phyloP scores from a whole-genome alignment of 2,113 vertebrate species.

The Ciconia boyciana region DNA sequence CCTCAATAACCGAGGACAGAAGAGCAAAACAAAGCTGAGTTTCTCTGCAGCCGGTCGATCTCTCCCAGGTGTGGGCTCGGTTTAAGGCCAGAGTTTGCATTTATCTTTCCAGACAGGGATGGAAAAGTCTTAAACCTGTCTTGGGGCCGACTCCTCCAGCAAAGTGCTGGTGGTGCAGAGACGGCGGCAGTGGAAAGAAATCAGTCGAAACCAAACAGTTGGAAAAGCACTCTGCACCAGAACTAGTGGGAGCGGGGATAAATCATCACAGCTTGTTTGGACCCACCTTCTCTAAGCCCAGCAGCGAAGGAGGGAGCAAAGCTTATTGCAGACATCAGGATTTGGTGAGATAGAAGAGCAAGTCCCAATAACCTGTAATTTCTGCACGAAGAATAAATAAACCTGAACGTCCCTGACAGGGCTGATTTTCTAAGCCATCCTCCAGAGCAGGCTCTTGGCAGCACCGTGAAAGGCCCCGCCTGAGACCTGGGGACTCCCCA shows the following conservation, averaged over 20 bases:
- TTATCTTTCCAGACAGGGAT: not conserved
- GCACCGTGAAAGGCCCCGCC: not conserved
- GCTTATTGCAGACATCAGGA: not conserved
- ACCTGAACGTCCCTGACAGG: not conserved
- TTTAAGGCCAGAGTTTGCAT: not conserved
- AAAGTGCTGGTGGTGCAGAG: not conserved
- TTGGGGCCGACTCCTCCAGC: not conserved
- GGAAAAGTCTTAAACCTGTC: not conserved
- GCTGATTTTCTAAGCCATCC: not conserved
- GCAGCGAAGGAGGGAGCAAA: not conserved
- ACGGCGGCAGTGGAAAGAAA: not conserved
- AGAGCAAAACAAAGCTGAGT: not conserved
- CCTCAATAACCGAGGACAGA: not conserved
- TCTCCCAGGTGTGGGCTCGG: not conserved
- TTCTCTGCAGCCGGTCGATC: not conserved
- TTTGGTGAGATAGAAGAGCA: not conserved
- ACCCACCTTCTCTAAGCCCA: not conserved
- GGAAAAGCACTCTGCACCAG: not conserved
- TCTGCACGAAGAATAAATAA: not conserved
- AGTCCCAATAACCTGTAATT: not conserved
- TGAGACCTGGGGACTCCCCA: accelerated
- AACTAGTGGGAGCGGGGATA: not conserved
- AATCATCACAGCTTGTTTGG: not conserved
- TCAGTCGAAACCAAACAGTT: not conserved
- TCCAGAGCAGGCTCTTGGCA: not conserved